These are phyloP conservation scores for Falco biarmicus DNA, from an alignment of 2,797 vertebrate species.

Conservation along the genomic window DNA sequence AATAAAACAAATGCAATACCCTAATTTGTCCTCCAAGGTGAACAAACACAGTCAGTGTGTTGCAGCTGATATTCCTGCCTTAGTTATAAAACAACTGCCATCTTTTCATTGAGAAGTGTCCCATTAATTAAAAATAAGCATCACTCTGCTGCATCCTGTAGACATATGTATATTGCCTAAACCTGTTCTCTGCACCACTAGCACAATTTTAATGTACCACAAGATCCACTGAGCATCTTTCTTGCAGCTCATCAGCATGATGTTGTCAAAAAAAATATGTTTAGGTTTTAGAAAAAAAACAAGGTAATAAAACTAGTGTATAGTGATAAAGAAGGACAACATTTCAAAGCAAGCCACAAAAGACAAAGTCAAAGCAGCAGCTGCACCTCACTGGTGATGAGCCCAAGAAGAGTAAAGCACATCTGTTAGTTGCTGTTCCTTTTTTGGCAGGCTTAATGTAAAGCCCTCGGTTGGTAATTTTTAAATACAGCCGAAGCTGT, in stretches of 20 bases:
- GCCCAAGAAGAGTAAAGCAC: constrained; percentile 33
- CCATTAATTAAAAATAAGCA: constrained; percentile 3
- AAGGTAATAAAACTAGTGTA: background rate
- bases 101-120: background rate
- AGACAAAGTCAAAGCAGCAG: constrained; percentile 48
- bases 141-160: background rate
- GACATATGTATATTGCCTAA: background rate
- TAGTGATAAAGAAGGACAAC: background rate
- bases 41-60: background rate
- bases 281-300: background rate
- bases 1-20: background rate
- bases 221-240: background rate
- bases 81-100: background rate
- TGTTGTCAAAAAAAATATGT: background rate
- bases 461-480: background rate
- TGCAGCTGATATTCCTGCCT: background rate
- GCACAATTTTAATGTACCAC: background rate
- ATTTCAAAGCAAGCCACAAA: constrained; percentile 48
- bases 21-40: constrained; percentile 26
- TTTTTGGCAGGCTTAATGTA: constrained; percentile 41
- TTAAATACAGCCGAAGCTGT: constrained; percentile 53
- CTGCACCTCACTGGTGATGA: constrained; percentile 27
- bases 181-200: background rate
- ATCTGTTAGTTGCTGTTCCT: constrained; percentile 51
- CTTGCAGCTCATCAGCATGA: background rate